Percentiles rank a stretch among this genome's conserved stretches.
phyloP scores from a whole-genome alignment of 1,140 invertebrate species.

The Ips typographus region DNA sequence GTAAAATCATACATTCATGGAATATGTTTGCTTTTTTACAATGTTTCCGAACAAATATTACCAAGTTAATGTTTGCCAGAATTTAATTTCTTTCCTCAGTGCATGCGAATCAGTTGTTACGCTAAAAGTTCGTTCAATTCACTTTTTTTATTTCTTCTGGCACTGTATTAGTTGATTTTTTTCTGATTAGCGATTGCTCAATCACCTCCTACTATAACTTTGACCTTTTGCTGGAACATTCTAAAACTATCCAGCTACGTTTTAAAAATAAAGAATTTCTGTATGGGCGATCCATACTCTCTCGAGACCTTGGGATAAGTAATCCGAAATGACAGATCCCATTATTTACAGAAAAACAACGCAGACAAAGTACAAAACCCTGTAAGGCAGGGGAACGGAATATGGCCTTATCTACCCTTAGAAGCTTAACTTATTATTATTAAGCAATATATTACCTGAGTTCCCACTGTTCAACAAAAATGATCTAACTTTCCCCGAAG shows the following conservation, averaged over 20 bases:
- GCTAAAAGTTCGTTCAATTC: neutral
- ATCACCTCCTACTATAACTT: too few relatives aligned
- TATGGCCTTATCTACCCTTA: constrained; percentile 47
- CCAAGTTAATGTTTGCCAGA: constrained; percentile 11
- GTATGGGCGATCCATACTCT: constrained; percentile 39
- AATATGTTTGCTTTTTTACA: constrained; percentile 23
- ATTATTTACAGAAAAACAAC: constrained; percentile 54
- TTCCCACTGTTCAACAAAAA: constrained; percentile 1
- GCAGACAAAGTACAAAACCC: constrained; percentile 50
- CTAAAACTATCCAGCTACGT: neutral
- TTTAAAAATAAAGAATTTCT: neutral
- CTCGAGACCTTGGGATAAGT: constrained; percentile 43
- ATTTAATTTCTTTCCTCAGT: constrained; percentile 14
- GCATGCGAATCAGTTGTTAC: constrained; percentile 6
- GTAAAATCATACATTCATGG: constrained; percentile 20
- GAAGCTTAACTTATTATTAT: constrained; percentile 44
- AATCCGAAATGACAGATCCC: constrained; percentile 54
- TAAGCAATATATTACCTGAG: constrained; percentile 42
- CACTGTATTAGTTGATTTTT: too few relatives aligned
- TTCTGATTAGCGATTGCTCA: too few relatives aligned
- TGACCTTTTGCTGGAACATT: too few relatives aligned
- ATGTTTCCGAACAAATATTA: constrained; percentile 4
- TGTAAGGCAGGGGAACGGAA: constrained; percentile 47
- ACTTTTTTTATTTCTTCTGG: too few relatives aligned
- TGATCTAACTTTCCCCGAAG: too few relatives aligned